These are phyloP conservation scores for Epizoanthus illoricatus DNA, from an alignment of 92 coral and sea anemone genomes.

Conservation along the genomic window DNA sequence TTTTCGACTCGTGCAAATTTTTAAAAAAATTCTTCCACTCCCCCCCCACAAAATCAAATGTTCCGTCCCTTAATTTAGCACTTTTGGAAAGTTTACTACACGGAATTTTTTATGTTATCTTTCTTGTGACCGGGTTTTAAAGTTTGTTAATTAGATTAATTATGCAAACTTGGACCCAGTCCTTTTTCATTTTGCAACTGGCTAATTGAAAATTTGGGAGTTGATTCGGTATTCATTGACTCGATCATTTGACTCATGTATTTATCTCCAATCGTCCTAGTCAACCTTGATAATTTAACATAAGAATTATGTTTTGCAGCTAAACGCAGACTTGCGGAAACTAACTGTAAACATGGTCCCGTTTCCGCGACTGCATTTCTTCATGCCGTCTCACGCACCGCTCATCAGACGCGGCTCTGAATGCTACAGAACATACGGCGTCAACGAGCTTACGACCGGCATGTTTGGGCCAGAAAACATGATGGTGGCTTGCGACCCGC, in stretches of 20 bases:
- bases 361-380: slow-evolving; percentile 95
- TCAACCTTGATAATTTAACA: neutral
- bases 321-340: slow-evolving; percentile 94
- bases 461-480: slow-evolving; percentile 96
- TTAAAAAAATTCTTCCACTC: too few relatives aligned
- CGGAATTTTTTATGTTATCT: too few relatives aligned
- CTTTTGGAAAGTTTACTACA: too few relatives aligned
- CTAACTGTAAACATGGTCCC: slow-evolving; percentile 98
- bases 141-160: too few relatives aligned
- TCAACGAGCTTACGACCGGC: slow-evolving; percentile 84
- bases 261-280: neutral
- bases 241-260: neutral
- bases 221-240: too few relatives aligned
- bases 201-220: too few relatives aligned
- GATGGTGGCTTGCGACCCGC: slow-evolving; percentile 99
- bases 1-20: too few relatives aligned
- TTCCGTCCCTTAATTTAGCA: too few relatives aligned
- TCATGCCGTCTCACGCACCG: slow-evolving; percentile 94
- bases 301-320: slow-evolving; percentile 38
- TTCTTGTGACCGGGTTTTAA: too few relatives aligned
- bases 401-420: slow-evolving; percentile 76
- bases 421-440: slow-evolving; percentile 70
- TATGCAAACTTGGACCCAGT: too few relatives aligned
- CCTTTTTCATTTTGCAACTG: too few relatives aligned
- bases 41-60: too few relatives aligned